phyloP scores from a whole-genome alignment of 2,113 vertebrate species.

The Cacatua alba region DNA sequence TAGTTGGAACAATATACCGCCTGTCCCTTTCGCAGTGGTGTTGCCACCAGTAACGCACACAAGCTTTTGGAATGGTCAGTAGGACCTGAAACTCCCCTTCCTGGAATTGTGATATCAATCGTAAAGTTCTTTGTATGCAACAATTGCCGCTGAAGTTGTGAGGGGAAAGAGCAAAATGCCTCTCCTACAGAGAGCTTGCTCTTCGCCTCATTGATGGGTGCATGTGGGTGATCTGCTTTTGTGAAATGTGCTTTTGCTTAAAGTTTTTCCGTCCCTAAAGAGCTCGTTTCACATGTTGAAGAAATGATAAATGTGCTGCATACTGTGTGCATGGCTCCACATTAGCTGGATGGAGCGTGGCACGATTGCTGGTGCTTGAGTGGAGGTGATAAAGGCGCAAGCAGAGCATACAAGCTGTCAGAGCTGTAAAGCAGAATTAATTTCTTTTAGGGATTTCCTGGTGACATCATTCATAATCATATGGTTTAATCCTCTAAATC shows the following conservation, averaged over 20 bases:
- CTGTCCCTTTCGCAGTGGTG: accelerated
- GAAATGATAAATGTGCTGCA: background rate
- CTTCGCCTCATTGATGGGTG: background rate
- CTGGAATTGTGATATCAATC: background rate
- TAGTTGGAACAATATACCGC: background rate
- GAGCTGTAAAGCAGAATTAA: conserved; percentile 17
- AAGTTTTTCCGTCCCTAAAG: background rate
- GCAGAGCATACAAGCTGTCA: background rate
- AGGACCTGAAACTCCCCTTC: conserved; percentile 4
- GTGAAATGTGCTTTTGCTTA: conserved; percentile 3
- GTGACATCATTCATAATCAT: conserved; percentile 30
- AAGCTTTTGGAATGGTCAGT: background rate
- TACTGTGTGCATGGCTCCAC: background rate
- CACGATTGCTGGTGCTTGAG: background rate
- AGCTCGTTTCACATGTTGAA: accelerated
- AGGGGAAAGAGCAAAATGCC: conserved; percentile 6
- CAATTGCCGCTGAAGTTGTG: conserved; percentile 45
- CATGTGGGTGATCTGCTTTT: background rate
- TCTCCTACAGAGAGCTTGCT: background rate
- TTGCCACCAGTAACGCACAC: too few relatives aligned
- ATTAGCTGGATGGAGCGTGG: background rate
- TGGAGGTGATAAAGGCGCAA: background rate
- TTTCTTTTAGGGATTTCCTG: conserved; percentile 53
- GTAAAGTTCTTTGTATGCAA: conserved; percentile 70
- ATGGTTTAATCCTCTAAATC: conserved; percentile 44